Evolutionary conservation across 2,888 invertebrate genomes (phyloP).

Genomic region (Melipona bicolor): DNA sequence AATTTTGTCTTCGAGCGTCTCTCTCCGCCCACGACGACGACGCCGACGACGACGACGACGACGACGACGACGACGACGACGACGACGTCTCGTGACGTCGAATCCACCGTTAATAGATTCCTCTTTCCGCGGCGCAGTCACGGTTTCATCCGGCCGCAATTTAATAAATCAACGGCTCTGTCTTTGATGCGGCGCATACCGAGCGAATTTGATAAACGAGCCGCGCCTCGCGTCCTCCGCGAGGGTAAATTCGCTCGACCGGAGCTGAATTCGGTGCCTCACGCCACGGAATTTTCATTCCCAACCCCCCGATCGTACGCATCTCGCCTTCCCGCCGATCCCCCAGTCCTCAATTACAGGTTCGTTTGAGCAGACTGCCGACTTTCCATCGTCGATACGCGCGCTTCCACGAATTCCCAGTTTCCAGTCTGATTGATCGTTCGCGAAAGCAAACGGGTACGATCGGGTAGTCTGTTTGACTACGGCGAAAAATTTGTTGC

Average conservation of each 20-base stretch:
- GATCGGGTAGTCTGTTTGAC: no score
- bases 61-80: slow-evolving; percentile 23
- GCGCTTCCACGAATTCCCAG: neutral
- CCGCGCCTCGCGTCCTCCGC: slow-evolving; percentile 38
- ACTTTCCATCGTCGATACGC: neutral
- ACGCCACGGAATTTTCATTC: slow-evolving; percentile 49
- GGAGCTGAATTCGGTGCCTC: slow-evolving; percentile 39
- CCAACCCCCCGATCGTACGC: neutral
- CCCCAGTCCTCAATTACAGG: slow-evolving; percentile 33
- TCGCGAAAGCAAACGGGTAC: neutral
- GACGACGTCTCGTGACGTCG: slow-evolving; percentile 23
- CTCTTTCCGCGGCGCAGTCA: slow-evolving; percentile 34
- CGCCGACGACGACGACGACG: slow-evolving; percentile 4
- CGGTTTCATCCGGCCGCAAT: slow-evolving; percentile 54
- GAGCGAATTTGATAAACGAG: slow-evolving; percentile 64
- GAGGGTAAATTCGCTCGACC: slow-evolving; percentile 50
- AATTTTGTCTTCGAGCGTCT: slow-evolving; percentile 60
- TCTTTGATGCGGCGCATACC: slow-evolving; percentile 63
- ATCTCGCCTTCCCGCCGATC: neutral
- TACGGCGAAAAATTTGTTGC: neutral
- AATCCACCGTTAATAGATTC: slow-evolving; percentile 55
- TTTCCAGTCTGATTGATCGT: neutral
- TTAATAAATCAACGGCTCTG: slow-evolving; percentile 69
- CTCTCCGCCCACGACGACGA: neutral
- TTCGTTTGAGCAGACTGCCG: neutral